phyloP scores from a whole-genome alignment of 2,797 vertebrate genomes.

The Cetoscarus ocellatus region DNA sequence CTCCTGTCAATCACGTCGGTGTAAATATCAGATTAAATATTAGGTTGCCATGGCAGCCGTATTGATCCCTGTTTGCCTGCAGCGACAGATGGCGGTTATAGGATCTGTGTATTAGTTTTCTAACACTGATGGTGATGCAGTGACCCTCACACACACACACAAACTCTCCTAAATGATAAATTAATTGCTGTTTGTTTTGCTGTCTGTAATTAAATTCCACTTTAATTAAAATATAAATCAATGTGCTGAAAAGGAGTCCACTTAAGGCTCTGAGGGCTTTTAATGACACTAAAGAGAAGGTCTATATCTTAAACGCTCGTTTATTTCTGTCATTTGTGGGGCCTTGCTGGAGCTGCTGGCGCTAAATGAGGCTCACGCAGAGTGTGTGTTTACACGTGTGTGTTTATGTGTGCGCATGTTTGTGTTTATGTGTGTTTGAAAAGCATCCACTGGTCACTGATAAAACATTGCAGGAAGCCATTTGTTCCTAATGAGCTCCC shows the following conservation, averaged over 20 bases:
- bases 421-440: not conserved
- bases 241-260: conserved; percentile 42
- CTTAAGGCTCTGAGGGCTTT: conserved; percentile 30
- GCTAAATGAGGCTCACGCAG: conserved; percentile 5
- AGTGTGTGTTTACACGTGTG: not conserved
- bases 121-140: conserved; percentile 26
- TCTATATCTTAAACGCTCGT: conserved; percentile 10
- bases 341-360: not conserved
- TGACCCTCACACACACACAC: conserved; percentile 44
- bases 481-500: conserved; percentile 20
- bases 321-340: conserved; percentile 26
- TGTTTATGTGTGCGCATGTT: no score
- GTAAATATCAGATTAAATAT: conserved; percentile 55
- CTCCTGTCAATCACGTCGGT: conserved; percentile 51
- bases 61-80: conserved; percentile 59
- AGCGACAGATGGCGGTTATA: conserved; percentile 33
- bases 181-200: conserved; percentile 47
- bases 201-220: conserved; percentile 52
- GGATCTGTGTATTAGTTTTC: conserved; percentile 32
- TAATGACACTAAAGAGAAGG: conserved; percentile 17
- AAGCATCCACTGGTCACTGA: conserved; percentile 1
- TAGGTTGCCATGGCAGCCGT: conserved; percentile 41
- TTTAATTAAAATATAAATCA: conserved; percentile 62
- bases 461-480: not conserved
- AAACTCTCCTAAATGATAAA: conserved; percentile 23